Base-by-base conservation (phyloP, 2,113 vertebrate species). In the Macquaria ambigua region DNA sequence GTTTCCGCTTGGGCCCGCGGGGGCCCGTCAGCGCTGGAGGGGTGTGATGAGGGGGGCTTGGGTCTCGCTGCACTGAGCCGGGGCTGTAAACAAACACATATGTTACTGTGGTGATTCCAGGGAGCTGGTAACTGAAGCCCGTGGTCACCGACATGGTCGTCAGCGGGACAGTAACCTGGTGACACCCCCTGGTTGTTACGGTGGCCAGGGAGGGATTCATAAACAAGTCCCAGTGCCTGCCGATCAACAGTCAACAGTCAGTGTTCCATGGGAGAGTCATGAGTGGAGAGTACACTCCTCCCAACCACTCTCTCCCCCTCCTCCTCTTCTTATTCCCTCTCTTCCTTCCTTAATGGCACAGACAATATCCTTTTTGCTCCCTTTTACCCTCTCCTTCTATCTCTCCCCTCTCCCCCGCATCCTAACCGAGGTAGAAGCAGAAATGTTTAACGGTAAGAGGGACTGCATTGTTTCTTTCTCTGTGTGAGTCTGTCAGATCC, bases 11-110 rank as follows among this genome's bases (percentile, higher is more conserved):
- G 94, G 98, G 98, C 89, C 98, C 97, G 34, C 96, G 96, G 85
- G 96, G 95, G 75, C 94, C 94, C 28, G 95, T 91, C 86, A 96
- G 95, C 46, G 95, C 95, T 41, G 95, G 94, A 72, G 96, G 95
- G 8, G 93, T 93, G 86, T 94, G 95, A 68, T 95, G 96, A 25
- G 94, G 95, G 89, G 96, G 95, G 91, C 96, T 97, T 73, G 96
- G 93, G 83, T 97, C 96, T 85, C 96, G 94, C 87, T 95, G 95
- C 84, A 96, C 95, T 79, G 96, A 94, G 86, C 96, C 96, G 53
- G 97, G 97, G 97, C 97, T 98, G 97, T 97, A 98, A 96, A 98
- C 97, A 96, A 98, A 98, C 93, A 98, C 97, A 96, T 98, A 98
- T 89, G 97, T 98, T 96, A 98, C 97, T 94, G 97, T 97, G 94